Percentiles rank a stretch among this genome's conserved stretches.
Evolutionary conservation across 2,888 invertebrate genomes (phyloP).

Genomic region (Tachina fera): DNA sequence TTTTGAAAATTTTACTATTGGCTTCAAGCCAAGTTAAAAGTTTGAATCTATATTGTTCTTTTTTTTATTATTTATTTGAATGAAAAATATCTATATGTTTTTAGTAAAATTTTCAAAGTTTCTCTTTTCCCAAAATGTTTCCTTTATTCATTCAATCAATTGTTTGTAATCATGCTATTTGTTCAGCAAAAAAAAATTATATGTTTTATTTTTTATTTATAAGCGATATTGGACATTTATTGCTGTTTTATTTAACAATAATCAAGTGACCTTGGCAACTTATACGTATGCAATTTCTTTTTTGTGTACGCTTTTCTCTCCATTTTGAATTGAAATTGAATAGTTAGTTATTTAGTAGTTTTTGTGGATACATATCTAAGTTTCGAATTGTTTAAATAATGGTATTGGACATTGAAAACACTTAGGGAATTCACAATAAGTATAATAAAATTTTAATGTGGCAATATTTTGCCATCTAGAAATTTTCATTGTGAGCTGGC

Average conservation of each 20-base stretch:
- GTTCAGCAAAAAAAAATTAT: neutral
- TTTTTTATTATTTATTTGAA: neutral
- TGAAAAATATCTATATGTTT: neutral
- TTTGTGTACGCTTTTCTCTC: too few relatives aligned
- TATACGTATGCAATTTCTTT: neutral
- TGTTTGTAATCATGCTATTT: conserved; percentile 14
- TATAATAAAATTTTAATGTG: too few relatives aligned
- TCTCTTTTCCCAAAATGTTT: neutral
- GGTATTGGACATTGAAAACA: too few relatives aligned
- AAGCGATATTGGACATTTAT: neutral
- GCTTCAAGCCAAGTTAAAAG: conserved; percentile 34
- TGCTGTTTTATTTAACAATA: neutral
- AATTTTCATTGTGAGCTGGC: too few relatives aligned
- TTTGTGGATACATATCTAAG: too few relatives aligned
- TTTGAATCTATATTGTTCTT: conserved; percentile 1
- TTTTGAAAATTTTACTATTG: conserved; percentile 30
- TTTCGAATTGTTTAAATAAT: too few relatives aligned
- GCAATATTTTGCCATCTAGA: too few relatives aligned
- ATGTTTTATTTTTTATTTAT: neutral
- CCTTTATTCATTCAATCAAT: conserved; percentile 11
- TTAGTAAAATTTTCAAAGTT: conserved; percentile 3
- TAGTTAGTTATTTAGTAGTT: too few relatives aligned
- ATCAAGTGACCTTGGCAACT: neutral
- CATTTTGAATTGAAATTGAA: too few relatives aligned
- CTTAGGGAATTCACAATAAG: too few relatives aligned